phyloP scores from a whole-genome alignment of 2,797 vertebrate genomes.

The Fistularia commersonii region DNA sequence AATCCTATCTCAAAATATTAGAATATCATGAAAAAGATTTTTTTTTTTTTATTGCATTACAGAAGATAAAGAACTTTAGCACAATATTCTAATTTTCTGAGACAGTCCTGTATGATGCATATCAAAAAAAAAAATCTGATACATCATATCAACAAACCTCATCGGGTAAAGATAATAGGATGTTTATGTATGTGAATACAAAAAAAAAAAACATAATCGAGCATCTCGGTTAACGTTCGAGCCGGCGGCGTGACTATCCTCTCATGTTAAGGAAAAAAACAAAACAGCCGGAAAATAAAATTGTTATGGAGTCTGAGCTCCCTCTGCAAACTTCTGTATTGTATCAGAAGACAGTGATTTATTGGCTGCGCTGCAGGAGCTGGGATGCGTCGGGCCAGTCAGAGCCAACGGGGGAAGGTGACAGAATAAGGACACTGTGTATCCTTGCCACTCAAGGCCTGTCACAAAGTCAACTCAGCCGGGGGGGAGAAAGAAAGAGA shows the following conservation, averaged over 20 bases:
- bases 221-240: slow-evolving; percentile 25
- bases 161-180: no score
- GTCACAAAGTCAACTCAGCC: slow-evolving; percentile 55
- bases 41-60: no score
- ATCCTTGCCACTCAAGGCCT: slow-evolving; percentile 63
- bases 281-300: slow-evolving; percentile 45
- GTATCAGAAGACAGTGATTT: slow-evolving; percentile 74
- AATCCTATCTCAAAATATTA: no score
- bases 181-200: not conserved
- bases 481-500: slow-evolving; percentile 24
- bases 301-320: slow-evolving; percentile 47
- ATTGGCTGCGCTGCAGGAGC: slow-evolving; percentile 67
- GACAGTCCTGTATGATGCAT: no score
- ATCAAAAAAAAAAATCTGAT: no score
- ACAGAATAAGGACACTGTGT: slow-evolving; percentile 77
- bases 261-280: slow-evolving; percentile 42
- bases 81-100: no score
- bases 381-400: slow-evolving; percentile 66
- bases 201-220: slow-evolving; percentile 17
- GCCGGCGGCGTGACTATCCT: slow-evolving; percentile 28
- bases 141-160: no score
- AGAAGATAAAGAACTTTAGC: no score
- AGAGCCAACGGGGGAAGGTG: slow-evolving; percentile 66
- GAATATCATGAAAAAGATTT: no score
- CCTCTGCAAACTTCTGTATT: slow-evolving; percentile 58